A percentile compares a stretch with the other conserved stretches of the same genome.
Conservation (phyloP, 2,888 invertebrate species). For the Empis livida region DNA sequence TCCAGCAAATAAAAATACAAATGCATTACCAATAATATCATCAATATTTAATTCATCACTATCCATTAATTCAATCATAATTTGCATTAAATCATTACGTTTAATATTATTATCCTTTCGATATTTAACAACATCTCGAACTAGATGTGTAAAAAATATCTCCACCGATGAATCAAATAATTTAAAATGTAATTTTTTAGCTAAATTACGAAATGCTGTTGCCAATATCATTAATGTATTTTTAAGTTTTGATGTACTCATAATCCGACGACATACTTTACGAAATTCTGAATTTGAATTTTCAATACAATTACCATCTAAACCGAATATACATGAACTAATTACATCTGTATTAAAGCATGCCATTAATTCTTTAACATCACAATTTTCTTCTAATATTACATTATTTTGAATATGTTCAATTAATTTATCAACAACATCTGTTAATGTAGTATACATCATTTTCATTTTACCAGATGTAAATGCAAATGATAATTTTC, state of each 20-base stretch:
- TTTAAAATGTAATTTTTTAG: slow-evolving; percentile 4
- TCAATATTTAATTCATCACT: slow-evolving; percentile 23
- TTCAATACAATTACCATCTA: slow-evolving; percentile 25
- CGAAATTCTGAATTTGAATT: slow-evolving; percentile 22
- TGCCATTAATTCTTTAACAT: slow-evolving; percentile 11
- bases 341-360: slow-evolving; percentile 13
- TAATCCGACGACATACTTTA: slow-evolving; percentile 8
- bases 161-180: slow-evolving; percentile 6
- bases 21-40: slow-evolving; percentile 37
- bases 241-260: slow-evolving; percentile 6
- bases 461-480: slow-evolving; percentile 13
- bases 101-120: slow-evolving; percentile 10
- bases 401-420: slow-evolving; percentile 1
- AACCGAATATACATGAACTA: slow-evolving; percentile 28
- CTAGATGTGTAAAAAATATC: slow-evolving; percentile 9
- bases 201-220: slow-evolving; percentile 4
- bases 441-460: slow-evolving; percentile 12
- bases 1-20: slow-evolving; percentile 38
- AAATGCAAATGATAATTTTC: slow-evolving; percentile 13
- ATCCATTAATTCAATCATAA: slow-evolving; percentile 11
- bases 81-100: slow-evolving; percentile 13
- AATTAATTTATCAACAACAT: slow-evolving; percentile 9
- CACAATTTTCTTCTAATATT: slow-evolving; percentile 3
- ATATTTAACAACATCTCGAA: slow-evolving; percentile 11
- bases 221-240: slow-evolving; percentile 4